phyloP scores from a whole-genome alignment of 92 coral and sea anemone species.

The Umimayanthus kanabou region DNA sequence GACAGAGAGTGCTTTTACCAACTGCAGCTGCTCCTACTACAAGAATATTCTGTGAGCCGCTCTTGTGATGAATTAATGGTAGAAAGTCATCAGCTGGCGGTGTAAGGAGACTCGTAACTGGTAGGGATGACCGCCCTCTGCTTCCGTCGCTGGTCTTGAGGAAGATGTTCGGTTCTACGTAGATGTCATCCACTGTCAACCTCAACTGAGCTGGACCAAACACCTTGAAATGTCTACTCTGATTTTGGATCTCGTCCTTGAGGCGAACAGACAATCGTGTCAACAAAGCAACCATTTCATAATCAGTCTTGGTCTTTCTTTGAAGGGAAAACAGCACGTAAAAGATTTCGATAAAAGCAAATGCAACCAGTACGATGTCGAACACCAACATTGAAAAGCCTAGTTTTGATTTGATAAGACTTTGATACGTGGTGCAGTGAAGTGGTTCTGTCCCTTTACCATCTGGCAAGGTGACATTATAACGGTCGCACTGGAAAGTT shows the following conservation, averaged over 20 bases:
- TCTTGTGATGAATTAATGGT: neutral
- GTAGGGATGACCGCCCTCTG: constrained; percentile 14
- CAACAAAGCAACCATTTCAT: constrained; percentile 38
- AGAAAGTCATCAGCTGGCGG: constrained; percentile 12
- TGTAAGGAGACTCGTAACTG: neutral
- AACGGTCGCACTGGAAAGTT: constrained; percentile 26
- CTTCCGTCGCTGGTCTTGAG: constrained; percentile 15
- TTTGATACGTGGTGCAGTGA: constrained; percentile 32
- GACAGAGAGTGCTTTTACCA: constrained; percentile 39
- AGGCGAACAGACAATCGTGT: constrained; percentile 39
- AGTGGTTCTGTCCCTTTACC: constrained; percentile 22
- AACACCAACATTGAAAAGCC: constrained; percentile 23
- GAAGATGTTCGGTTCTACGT: constrained; percentile 36
- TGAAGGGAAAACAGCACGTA: constrained; percentile 37
- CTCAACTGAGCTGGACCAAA: constrained; percentile 43
- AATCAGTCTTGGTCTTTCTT: constrained; percentile 36
- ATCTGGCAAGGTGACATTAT: neutral
- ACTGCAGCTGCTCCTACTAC: constrained; percentile 32
- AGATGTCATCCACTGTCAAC: constrained; percentile 33
- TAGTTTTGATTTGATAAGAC: constrained; percentile 26
- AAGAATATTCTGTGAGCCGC: constrained; percentile 6
- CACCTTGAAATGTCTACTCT: constrained; percentile 22
- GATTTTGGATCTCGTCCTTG: constrained; percentile 34
- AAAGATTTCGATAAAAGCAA: constrained; percentile 36
- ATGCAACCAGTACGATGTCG: constrained; percentile 20